A percentile compares a stretch with the other conserved stretches of the same genome.
Conservation (phyloP, 2,113 vertebrate genomes). For the Cebidichthys violaceus region DNA sequence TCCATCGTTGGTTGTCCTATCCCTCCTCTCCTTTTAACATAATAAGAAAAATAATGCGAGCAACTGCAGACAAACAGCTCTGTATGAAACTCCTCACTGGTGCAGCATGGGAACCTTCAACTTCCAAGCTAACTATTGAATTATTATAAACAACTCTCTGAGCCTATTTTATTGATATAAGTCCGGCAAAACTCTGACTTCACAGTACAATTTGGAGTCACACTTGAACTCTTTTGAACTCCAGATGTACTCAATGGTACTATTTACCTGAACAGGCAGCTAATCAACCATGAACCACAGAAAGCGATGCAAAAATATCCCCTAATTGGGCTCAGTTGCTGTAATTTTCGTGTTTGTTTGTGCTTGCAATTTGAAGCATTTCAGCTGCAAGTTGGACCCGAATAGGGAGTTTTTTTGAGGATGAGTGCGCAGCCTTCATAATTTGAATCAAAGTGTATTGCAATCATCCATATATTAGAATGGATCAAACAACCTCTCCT, state of each 20-base stretch:
- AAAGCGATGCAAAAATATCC: slow-evolving; percentile 60
- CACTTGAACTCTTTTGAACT: slow-evolving; percentile 39
- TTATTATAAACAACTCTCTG: slow-evolving; percentile 1
- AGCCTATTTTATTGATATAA: slow-evolving; percentile 1
- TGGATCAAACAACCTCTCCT: slow-evolving; percentile 66
- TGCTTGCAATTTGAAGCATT: slow-evolving; percentile 69
- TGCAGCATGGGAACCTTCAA: neutral
- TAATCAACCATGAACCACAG: slow-evolving; percentile 57
- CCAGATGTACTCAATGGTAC: neutral
- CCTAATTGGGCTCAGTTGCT: slow-evolving; percentile 74
- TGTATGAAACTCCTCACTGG: neutral
- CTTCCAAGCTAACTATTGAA: neutral
- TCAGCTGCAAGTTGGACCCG: slow-evolving; percentile 65
- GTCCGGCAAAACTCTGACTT: neutral
- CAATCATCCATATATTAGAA: slow-evolving; percentile 69
- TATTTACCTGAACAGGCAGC: slow-evolving; percentile 55
- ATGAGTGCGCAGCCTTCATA: slow-evolving; percentile 56
- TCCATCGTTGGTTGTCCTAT: neutral
- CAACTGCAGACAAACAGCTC: neutral
- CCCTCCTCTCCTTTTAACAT: neutral
- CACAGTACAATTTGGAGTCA: neutral
- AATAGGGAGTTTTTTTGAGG: slow-evolving; percentile 62
- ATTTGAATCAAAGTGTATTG: slow-evolving; percentile 68
- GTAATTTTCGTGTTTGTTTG: slow-evolving; percentile 75
- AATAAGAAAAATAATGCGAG: neutral